phyloP scores from a whole-genome alignment of 2,797 vertebrate genomes.

The Ptychobarbus kaznakovi region DNA sequence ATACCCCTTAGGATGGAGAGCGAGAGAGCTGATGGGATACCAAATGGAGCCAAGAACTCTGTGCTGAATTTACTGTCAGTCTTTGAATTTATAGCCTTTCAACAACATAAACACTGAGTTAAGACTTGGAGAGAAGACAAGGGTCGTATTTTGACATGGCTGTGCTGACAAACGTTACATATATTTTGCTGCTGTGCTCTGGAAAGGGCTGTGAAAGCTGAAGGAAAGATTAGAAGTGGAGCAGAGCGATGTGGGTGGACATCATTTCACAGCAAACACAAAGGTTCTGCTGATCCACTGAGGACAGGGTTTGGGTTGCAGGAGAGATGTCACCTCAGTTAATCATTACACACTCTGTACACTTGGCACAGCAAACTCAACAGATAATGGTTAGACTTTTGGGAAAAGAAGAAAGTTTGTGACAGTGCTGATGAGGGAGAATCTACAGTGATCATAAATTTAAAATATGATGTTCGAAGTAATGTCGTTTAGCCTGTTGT shows the following conservation, averaged over 20 bases:
- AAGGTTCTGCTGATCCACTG: slow-evolving; percentile 25
- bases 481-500: background rate
- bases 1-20: slow-evolving; percentile 64
- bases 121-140: slow-evolving; percentile 8
- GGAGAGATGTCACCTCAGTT: slow-evolving; percentile 63
- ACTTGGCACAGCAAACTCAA: slow-evolving; percentile 43
- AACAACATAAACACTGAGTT: slow-evolving; percentile 21
- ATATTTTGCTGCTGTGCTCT: background rate
- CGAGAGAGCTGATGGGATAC: background rate
- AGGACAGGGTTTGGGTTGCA: slow-evolving; percentile 62
- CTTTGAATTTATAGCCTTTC: background rate
- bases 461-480: background rate
- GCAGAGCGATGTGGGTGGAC: slow-evolving; percentile 15
- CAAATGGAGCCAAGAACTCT: slow-evolving; percentile 11
- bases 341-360: slow-evolving; percentile 77
- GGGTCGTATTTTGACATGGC: slow-evolving; percentile 19
- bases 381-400: slow-evolving; percentile 32
- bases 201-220: slow-evolving; percentile 3
- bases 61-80: background rate
- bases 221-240: slow-evolving; percentile 10
- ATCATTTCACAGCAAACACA: slow-evolving; percentile 15
- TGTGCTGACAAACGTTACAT: slow-evolving; percentile 12
- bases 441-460: background rate
- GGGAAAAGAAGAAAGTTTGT: slow-evolving; percentile 1
- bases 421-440: background rate